phyloP scores from a whole-genome alignment of 2,888 invertebrate genomes.

The Torymus tubicola region DNA sequence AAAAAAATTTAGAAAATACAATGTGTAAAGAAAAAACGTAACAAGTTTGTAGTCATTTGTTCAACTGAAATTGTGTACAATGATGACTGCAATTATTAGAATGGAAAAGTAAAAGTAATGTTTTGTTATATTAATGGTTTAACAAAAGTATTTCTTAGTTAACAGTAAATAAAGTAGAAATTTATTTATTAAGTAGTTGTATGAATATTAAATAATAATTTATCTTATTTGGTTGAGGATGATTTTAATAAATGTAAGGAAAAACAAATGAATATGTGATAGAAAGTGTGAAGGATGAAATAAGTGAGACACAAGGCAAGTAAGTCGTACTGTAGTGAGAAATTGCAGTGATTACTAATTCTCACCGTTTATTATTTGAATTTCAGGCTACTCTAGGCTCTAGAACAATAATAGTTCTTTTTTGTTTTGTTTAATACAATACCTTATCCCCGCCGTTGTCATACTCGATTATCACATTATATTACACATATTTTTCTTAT shows the following conservation, averaged over 20 bases:
- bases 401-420: constrained; percentile 69
- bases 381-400: constrained; percentile 69
- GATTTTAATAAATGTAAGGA: background rate
- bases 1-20: too few species aligned
- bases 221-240: too few species aligned
- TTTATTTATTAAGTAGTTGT: too few species aligned
- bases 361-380: constrained; percentile 71
- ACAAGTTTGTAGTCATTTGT: too few species aligned
- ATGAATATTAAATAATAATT: too few species aligned
- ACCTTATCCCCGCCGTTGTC: constrained; percentile 68
- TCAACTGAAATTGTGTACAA: too few species aligned
- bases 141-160: too few species aligned
- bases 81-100: too few species aligned
- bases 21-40: too few species aligned
- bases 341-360: constrained; percentile 66
- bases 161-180: too few species aligned
- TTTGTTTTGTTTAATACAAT: constrained; percentile 65
- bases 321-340: constrained; percentile 57
- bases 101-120: too few species aligned
- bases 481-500: constrained; percentile 57
- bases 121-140: too few species aligned
- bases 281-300: constrained; percentile 30
- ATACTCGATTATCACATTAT: constrained; percentile 65
- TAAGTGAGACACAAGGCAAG: constrained; percentile 18
- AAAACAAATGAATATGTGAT: background rate